A percentile compares a stretch with the other conserved stretches of the same genome.
phyloP scores from a whole-genome alignment of 2,888 invertebrate genomes.

The Yponomeuta cagnagella region DNA sequence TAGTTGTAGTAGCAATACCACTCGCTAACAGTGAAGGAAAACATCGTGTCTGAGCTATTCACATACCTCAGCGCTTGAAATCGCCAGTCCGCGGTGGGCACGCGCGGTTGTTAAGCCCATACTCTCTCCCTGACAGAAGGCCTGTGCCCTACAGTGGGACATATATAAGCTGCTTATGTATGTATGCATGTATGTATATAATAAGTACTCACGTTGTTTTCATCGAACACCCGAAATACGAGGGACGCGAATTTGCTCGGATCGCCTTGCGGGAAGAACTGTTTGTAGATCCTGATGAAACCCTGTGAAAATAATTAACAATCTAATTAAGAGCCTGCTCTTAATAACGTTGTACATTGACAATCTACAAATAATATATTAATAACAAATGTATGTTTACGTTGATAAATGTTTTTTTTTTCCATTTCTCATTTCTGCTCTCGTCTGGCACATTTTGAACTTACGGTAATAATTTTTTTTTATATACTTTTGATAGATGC shows the following conservation, averaged over 20 bases:
- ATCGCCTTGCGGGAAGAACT: conserved; percentile 99
- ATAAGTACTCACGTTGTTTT: conserved; percentile 91
- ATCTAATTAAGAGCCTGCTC: neutral
- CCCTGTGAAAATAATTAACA: conserved; percentile 78
- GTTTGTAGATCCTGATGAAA: conserved; percentile 99
- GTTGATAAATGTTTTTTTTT: neutral
- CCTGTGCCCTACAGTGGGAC: too few species aligned
- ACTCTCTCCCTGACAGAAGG: too few species aligned
- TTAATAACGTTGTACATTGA: neutral
- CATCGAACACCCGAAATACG: conserved; percentile 98
- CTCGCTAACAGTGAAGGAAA: too few species aligned
- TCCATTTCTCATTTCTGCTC: neutral
- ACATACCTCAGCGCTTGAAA: too few species aligned
- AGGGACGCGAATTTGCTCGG: conserved; percentile 98
- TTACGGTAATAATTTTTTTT: conserved; percentile 6
- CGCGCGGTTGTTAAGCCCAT: too few species aligned
- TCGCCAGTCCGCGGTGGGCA: too few species aligned
- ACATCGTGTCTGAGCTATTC: too few species aligned
- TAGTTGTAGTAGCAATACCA: too few species aligned
- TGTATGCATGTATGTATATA: too few species aligned
- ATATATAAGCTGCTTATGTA: too few species aligned
- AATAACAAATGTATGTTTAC: too few species aligned
- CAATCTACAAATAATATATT: too few species aligned
- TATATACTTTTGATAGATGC: neutral
- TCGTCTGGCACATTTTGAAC: neutral